Percentiles rank a stretch among this genome's conserved stretches.
phyloP scores from a whole-genome alignment of 2,888 invertebrate genomes.

The Eristalis tenax region DNA sequence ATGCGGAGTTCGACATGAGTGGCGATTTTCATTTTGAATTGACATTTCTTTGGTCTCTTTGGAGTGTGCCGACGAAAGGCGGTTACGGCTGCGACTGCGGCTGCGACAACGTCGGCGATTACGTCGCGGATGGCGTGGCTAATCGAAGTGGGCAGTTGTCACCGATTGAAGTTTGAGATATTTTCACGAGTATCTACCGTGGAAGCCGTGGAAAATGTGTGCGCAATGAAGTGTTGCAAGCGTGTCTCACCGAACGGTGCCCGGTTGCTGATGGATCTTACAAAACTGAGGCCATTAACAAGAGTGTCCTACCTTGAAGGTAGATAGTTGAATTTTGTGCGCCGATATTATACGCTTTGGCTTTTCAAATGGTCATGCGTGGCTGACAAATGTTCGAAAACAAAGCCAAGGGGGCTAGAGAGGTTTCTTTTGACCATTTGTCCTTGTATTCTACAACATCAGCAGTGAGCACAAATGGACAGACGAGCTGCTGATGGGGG shows the following conservation, averaged over 20 bases:
- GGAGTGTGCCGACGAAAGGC: conserved; percentile 30
- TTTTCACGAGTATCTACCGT: conserved; percentile 4
- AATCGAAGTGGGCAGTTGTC: conserved; percentile 44
- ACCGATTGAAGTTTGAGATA: conserved; percentile 39
- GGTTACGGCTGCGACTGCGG: background rate
- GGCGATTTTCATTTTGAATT: conserved; percentile 57
- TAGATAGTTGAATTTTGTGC: conserved; percentile 14
- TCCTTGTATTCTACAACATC: too few species aligned
- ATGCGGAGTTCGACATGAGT: conserved; percentile 38
- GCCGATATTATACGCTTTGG: background rate
- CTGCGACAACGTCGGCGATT: background rate
- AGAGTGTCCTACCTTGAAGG: conserved; percentile 12
- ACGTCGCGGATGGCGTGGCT: conserved; percentile 23
- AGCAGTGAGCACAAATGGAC: too few species aligned
- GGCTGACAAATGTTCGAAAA: too few species aligned
- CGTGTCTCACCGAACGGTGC: background rate
- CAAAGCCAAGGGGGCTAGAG: too few species aligned
- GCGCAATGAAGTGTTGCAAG: conserved; percentile 6
- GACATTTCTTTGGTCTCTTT: conserved; percentile 50
- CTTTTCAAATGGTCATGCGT: too few species aligned
- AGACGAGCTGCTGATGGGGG: too few species aligned
- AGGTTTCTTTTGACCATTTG: too few species aligned
- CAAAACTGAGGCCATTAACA: conserved; percentile 22
- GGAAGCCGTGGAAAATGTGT: background rate
- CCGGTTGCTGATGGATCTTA: background rate